Percentiles rank a stretch among this genome's conserved stretches.
Conservation (phyloP, 1,140 invertebrate genomes). For the Heliconius himera region DNA sequence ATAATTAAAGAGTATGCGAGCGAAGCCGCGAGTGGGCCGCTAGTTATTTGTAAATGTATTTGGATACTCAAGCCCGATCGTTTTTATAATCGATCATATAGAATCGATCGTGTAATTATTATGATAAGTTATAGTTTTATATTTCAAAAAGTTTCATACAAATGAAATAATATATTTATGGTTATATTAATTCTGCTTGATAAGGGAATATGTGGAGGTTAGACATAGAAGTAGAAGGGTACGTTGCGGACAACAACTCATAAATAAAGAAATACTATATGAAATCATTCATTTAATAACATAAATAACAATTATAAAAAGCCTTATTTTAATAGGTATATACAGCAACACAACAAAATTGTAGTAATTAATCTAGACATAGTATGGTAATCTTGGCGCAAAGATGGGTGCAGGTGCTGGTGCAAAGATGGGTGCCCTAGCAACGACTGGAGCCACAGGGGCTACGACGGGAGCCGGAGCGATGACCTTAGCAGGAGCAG, state of each 20-base stretch:
- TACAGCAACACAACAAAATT: slow-evolving; percentile 75
- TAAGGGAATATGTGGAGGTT: too few relatives aligned
- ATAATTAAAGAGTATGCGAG: too few relatives aligned
- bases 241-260: background rate
- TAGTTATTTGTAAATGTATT: too few relatives aligned
- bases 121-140: too few relatives aligned
- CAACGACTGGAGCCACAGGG: slow-evolving; percentile 48
- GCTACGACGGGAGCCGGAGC: slow-evolving; percentile 59
- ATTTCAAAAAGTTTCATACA: too few relatives aligned
- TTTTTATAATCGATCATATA: too few relatives aligned
- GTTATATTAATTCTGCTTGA: too few relatives aligned
- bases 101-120: too few relatives aligned
- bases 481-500: slow-evolving; percentile 57
- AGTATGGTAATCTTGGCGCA: slow-evolving; percentile 65
- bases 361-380: slow-evolving; percentile 76
- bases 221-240: background rate
- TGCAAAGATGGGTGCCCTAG: slow-evolving; percentile 49
- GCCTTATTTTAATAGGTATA: slow-evolving; percentile 53
- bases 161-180: too few relatives aligned
- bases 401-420: slow-evolving; percentile 62
- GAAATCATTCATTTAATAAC: slow-evolving; percentile 57
- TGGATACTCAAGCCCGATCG: too few relatives aligned
- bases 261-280: background rate
- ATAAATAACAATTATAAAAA: slow-evolving; percentile 77
- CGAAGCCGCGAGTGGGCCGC: too few relatives aligned